Evolutionary conservation across 2,113 vertebrate species (phyloP), one percentile per base, ranked within the genome.

Genomic region (Potamarius usumacintae): DNA sequence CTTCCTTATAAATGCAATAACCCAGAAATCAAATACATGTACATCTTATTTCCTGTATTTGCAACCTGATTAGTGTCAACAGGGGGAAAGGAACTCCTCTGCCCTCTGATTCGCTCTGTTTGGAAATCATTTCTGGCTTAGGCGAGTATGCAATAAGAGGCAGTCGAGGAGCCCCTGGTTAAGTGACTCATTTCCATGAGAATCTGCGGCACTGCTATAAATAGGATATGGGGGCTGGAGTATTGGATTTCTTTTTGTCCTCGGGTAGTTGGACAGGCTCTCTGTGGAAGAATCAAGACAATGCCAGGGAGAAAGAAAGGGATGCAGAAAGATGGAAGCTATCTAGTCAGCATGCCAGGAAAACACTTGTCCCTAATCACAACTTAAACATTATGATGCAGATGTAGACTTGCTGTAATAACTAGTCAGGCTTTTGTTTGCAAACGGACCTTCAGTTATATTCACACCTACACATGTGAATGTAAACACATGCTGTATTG

Each of bases 31-130:
- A 92, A 91, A 92, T 90, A 86, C 85, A 91, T 90, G 85, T 88
- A 91, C 87, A 90, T 89, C 90, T 91, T 84, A 91, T 91, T 92
- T 87, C 62, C 87, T 86, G 77, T 88, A 90, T 92, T 89, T 90
- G 89, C 87, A 89, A 88, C 82, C 86, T 90, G 89, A 92, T 91
- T 89, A 89, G 89, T 89, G 90, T 90, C 89, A 89, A 89, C 78
- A 86, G 79, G 76, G 63, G 87, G 58, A 87, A 69, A 65, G 85
- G 80, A 88, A 87, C 80, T 83, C 82, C 55, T 65, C 88, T 88
- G 89, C 85, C 85, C 87, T 89, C 67, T 86, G 77, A 91, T 89
- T 89, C 67, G 34, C 88, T 80, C 27, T 85, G 83, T 87, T 84
- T 90, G 87, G 71, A 87, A 84, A 88, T 86, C 55, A 88, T 84